A percentile compares a stretch with the other conserved stretches of the same genome.
phyloP scores from a whole-genome alignment of 1,140 invertebrate species.

The Wasmannia auropunctata region DNA sequence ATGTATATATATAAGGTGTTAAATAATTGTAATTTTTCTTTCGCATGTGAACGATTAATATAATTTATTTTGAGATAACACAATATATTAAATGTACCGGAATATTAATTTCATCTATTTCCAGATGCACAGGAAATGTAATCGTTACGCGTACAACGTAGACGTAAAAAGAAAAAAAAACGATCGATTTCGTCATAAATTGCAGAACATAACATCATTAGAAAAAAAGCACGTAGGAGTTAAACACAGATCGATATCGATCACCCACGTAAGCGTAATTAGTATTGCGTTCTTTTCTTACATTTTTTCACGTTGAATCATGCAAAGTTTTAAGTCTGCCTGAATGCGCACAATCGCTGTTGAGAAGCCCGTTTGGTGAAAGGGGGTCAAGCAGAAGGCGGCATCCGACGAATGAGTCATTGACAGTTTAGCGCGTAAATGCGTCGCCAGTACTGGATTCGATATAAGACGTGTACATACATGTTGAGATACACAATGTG shows the following conservation, averaged over 20 bases:
- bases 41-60: not conserved
- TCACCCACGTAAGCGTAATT: slow-evolving; percentile 32
- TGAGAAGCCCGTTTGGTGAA: slow-evolving; percentile 14
- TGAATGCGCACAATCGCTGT: slow-evolving; percentile 38
- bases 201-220: slow-evolving; percentile 3
- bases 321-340: slow-evolving; percentile 28
- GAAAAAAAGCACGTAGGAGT: slow-evolving; percentile 13
- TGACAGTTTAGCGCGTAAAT: slow-evolving; percentile 60
- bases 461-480: not conserved
- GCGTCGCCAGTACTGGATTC: slow-evolving; percentile 43
- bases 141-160: not conserved
- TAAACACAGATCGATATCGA: slow-evolving; percentile 18
- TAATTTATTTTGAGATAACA: not conserved
- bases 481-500: not conserved
- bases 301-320: slow-evolving; percentile 48
- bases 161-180: not conserved
- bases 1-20: not conserved
- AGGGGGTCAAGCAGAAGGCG: slow-evolving; percentile 40
- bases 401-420: slow-evolving; percentile 57
- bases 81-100: not conserved
- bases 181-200: slow-evolving; percentile 18
- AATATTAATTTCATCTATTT: not conserved
- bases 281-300: slow-evolving; percentile 31
- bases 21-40: not conserved
- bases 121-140: not conserved